These are phyloP conservation scores for Apaloderma vittatum DNA, from an alignment of 2,113 vertebrate species.

Conservation along the genomic window DNA sequence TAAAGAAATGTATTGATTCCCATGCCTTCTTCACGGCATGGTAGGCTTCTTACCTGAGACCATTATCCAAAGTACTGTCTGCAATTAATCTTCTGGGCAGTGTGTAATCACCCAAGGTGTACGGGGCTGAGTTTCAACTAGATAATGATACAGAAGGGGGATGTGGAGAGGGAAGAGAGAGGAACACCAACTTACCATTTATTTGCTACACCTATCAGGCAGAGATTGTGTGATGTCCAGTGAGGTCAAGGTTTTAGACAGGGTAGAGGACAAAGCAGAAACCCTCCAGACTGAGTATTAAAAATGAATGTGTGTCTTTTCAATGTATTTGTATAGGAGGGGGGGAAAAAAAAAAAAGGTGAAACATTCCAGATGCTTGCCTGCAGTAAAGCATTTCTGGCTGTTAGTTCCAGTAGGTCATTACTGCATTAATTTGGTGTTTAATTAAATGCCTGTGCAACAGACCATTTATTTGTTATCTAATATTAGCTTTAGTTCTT, in stretches of 20 bases:
- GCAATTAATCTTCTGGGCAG: constrained; percentile 80
- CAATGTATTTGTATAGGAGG: constrained; percentile 68
- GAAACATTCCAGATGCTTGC: constrained; percentile 84
- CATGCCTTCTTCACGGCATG: background rate
- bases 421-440: constrained; percentile 90
- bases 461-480: constrained; percentile 90
- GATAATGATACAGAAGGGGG: background rate
- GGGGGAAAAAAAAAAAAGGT: constrained; percentile 65
- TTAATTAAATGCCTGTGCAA: constrained; percentile 90
- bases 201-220: background rate
- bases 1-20: constrained; percentile 65
- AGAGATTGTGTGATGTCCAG: background rate
- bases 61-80: constrained; percentile 73
- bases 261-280: constrained; percentile 28
- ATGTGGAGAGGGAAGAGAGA: background rate
- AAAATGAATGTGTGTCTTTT: constrained; percentile 76
- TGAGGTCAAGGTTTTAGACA: background rate
- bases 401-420: constrained; percentile 90
- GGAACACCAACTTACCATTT: background rate
- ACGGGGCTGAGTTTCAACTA: constrained; percentile 40
- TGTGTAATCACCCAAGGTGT: constrained; percentile 65
- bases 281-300: constrained; percentile 37
- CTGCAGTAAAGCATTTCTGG: constrained; percentile 84
- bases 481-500: constrained; percentile 91
- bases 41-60: constrained; percentile 59